Evolutionary conservation across 2,797 vertebrate species (phyloP), one percentile per base, ranked within the genome.

Genomic region (Neosilurus hyrtlii): DNA sequence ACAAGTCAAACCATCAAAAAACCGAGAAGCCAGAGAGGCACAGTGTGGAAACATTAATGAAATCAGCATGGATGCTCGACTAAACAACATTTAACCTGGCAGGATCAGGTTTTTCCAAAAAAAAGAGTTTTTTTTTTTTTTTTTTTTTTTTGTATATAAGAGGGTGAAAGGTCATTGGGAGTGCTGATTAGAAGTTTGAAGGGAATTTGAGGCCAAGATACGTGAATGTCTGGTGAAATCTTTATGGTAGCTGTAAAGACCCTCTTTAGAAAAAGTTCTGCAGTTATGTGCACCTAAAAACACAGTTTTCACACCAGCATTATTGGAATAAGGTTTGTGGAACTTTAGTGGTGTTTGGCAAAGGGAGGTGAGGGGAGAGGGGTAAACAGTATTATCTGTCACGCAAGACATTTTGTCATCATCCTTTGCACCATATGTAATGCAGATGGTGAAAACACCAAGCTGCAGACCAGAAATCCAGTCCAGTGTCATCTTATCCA

Each of bases 1-100:
- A 81, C 79, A 83, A 86, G 75, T 88, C 83, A 86, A 86, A 84
- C 74, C 74, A 86, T 87, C 79, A 86, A 80, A 86, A 87, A 70
- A 56, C 20, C 49, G 59, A 83, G 83, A 83, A 86, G 86, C 82
- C 57, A 61, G 85, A 84, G 80, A 87, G 80, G 77, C 83, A 75
- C 77, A 79, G 86, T 77, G 71, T 88, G 79, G 86, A 87, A 86
- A 88, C 81, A 35, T 79, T 90, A 89, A 91, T 87, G 73, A 85
- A 88, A 88, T 81, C 89, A 88, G 84, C 79, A 86, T 89, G 89
- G 77, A 54, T 83, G 71, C 79, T 86, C 79, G 51, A 81, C 84
- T 87, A 86, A 90, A 87, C 86, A 88, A 62, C 56, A 37, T 81
- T 74, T n/a, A 61, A 30, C 26, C 22, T 81, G 51, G 70, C 56